Evolutionary conservation across 2,888 invertebrate genomes (phyloP), one percentile per base, ranked within the genome.

Genomic region (Labia minor): DNA sequence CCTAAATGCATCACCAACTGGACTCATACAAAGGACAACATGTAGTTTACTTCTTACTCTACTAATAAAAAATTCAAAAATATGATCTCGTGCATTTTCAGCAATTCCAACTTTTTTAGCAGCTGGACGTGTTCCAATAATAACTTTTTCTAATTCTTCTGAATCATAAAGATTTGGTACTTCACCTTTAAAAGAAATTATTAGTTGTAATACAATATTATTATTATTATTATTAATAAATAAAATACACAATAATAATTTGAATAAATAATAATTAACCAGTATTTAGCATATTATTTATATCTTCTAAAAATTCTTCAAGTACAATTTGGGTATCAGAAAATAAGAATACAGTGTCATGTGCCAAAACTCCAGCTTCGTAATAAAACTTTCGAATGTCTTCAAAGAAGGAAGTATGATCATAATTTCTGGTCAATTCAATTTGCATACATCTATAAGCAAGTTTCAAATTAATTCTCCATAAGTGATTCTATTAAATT

Each of bases 81-180:
- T 90, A 4, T 81, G 86, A 74, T 95, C 94, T 21, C 93, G 80
- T 73, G 81, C 80, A 8, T 81, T 81, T 69, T 85, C 86, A 69
- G 85, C 82, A 62, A 90, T 80, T 1, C 88, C 89, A 1, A 77
- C 79, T 70, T 85, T 85, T 73, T 85, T 87, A 0, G 92, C 93
- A 0, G 84, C 83, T 1, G 84, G 82, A 11, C 92, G 82, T 67
- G 87, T 86, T 0, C 85, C 89, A 14, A 88, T 85, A 70, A 94
- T 89, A 0, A 90, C 83, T 74, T 88, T 87, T 73, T 95, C 95
- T 73, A 87, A 88, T 67, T 92, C 89, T 73, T 95, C 95, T 0
- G 89, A 84, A 73, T 91, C 90, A 73, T 89, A 93, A n/a, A 95
- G 79, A 79, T 93, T 94, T 0, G 94, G 94, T 1, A 95, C 92